phyloP scores from a whole-genome alignment of 2,888 invertebrate species.

The Dexiosoma caninum region DNA sequence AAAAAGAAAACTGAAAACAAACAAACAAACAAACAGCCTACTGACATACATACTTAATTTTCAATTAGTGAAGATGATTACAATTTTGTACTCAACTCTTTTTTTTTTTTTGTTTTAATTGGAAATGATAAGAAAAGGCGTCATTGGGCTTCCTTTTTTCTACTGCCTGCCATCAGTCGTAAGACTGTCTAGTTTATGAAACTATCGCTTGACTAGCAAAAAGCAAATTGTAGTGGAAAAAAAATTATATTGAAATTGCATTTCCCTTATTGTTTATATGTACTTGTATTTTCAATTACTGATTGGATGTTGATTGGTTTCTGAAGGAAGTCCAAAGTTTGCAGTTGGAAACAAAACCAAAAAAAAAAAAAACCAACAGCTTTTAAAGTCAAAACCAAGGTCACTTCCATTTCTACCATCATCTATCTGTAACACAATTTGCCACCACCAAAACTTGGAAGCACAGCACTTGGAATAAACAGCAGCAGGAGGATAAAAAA shows the following conservation, averaged over 20 bases:
- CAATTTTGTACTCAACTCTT: conserved; percentile 7
- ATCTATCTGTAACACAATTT: neutral
- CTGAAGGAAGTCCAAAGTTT: conserved; percentile 17
- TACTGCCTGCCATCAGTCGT: neutral
- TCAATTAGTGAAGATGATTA: conserved; percentile 28
- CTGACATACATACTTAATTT: conserved; percentile 33
- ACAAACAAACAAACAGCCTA: neutral
- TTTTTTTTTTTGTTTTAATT: conserved; percentile 17
- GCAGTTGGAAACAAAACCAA: neutral
- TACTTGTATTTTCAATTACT: conserved; percentile 2
- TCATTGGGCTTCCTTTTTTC: neutral
- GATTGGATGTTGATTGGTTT: neutral
- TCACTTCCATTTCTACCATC: conserved; percentile 5
- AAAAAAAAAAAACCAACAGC: no score
- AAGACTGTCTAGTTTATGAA: neutral
- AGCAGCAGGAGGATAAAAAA: neutral
- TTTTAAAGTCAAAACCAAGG: conserved; percentile 13
- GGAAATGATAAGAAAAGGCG: conserved; percentile 7
- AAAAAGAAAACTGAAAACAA: neutral
- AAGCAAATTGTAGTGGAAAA: neutral
- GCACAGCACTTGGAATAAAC: neutral
- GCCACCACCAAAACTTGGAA: conserved; percentile 10
- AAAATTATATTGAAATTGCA: neutral
- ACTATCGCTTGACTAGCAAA: neutral
- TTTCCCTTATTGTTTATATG: conserved; percentile 4